A percentile compares a stretch with the other conserved stretches of the same genome.
phyloP scores from a whole-genome alignment of 2,888 invertebrate species.

The Drosophila limbata region DNA sequence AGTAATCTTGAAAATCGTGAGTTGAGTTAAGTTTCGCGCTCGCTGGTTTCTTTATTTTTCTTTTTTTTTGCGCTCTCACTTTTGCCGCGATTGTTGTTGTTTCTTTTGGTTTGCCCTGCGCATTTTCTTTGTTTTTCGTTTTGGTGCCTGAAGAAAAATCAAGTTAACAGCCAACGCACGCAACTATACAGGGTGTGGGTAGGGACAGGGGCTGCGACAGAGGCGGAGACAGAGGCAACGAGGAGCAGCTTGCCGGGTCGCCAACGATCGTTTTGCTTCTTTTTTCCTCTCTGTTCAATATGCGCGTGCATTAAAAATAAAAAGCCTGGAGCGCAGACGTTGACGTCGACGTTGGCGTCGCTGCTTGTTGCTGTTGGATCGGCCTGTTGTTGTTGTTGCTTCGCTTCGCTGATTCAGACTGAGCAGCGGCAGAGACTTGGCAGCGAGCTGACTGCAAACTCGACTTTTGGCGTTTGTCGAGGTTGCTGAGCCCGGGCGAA shows the following conservation, averaged over 20 bases:
- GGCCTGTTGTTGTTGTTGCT: conserved; percentile 45
- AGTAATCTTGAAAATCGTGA: conserved; percentile 79
- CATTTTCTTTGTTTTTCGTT: conserved; percentile 79
- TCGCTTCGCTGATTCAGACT: conserved; percentile 74
- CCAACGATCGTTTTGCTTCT: conserved; percentile 48
- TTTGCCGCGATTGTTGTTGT: conserved; percentile 30
- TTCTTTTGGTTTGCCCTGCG: conserved; percentile 60
- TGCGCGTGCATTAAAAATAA: conserved; percentile 63
- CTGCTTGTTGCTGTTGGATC: conserved; percentile 32
- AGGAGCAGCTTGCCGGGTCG: conserved; percentile 55
- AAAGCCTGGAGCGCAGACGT: conserved; percentile 66
- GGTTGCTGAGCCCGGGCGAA: conserved; percentile 73
- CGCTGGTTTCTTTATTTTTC: conserved; percentile 45
- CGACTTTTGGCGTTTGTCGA: conserved; percentile 76
- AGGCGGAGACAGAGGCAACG: conserved; percentile 15
- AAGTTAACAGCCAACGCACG: conserved; percentile 76
- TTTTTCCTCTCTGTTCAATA: conserved; percentile 34
- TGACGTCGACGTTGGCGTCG: conserved; percentile 11
- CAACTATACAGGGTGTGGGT: conserved; percentile 45
- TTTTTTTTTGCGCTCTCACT: conserved; percentile 43
- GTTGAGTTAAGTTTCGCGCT: conserved; percentile 68
- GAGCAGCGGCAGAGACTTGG: conserved; percentile 34
- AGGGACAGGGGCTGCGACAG: conserved; percentile 21
- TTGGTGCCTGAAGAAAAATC: conserved; percentile 73
- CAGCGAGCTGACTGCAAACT: conserved; percentile 60